Conservation (phyloP, 2,113 vertebrate species). For the Muntiacus muntjak region DNA sequence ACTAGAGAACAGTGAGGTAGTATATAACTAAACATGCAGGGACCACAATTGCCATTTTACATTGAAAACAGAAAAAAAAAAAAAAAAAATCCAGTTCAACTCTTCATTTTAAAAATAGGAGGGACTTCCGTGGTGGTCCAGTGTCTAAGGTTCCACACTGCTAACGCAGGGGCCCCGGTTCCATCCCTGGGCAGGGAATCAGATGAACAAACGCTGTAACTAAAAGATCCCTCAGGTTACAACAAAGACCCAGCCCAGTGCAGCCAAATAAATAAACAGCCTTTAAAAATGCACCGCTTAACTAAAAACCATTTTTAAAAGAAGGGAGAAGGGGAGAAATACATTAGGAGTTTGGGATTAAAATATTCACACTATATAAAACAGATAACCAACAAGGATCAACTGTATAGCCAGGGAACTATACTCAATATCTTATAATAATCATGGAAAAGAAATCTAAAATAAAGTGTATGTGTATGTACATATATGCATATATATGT, state of each 20-base stretch:
- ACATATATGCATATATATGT: background rate
- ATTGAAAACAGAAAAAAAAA: conserved; percentile 11
- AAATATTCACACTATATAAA: background rate
- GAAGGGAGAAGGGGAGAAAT: background rate
- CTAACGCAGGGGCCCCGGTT: background rate
- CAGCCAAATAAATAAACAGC: background rate
- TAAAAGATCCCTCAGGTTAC: background rate
- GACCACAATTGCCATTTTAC: background rate
- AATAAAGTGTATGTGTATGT: background rate
- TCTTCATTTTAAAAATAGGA: background rate
- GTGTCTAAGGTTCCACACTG: background rate
- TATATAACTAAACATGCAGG: background rate
- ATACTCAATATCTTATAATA: background rate
- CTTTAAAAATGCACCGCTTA: background rate
- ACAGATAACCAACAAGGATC: background rate
- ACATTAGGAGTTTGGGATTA: background rate
- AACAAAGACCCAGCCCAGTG: background rate
- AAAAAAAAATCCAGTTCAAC: background rate
- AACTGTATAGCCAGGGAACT: background rate
- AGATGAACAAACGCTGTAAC: background rate
- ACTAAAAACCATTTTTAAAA: background rate
- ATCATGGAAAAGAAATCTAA: background rate
- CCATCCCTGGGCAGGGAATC: background rate
- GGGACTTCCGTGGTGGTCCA: background rate
- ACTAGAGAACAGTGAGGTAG: background rate